A percentile compares a stretch with the other conserved stretches of the same genome.
Conservation (phyloP, 2,888 invertebrate species). For the Rhogogaster chlorosoma region DNA sequence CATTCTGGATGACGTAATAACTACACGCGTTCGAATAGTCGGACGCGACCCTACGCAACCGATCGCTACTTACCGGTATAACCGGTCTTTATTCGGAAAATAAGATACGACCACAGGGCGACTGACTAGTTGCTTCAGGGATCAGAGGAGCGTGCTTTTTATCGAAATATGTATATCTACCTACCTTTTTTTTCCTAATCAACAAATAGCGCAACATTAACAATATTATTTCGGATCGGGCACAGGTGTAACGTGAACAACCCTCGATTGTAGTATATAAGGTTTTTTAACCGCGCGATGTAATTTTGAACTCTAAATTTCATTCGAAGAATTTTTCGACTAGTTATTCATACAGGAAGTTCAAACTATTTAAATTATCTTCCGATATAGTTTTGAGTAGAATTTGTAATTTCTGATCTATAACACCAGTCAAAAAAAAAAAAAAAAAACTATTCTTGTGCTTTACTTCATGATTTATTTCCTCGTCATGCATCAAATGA, state of each 20-base stretch:
- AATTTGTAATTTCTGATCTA: too few species aligned
- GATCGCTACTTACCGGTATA: slow-evolving; percentile 33
- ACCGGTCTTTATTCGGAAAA: slow-evolving; percentile 7
- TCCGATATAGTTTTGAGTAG: too few species aligned
- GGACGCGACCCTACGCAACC: slow-evolving; percentile 47
- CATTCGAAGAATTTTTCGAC: too few species aligned
- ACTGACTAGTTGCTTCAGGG: neutral
- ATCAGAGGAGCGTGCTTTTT: neutral
- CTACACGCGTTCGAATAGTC: neutral
- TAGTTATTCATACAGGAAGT: too few species aligned
- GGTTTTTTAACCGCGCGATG: too few species aligned
- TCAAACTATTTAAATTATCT: too few species aligned
- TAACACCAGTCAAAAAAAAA: too few species aligned
- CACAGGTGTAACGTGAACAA: neutral
- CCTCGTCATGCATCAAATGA: too few species aligned
- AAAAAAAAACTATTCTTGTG: too few species aligned
- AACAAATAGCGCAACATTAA: neutral
- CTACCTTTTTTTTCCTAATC: too few species aligned
- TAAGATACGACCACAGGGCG: neutral
- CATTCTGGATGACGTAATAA: slow-evolving; percentile 34
- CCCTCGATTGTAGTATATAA: neutral
- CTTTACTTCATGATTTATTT: too few species aligned
- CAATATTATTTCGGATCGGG: neutral
- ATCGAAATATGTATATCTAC: neutral
- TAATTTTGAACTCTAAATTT: too few species aligned